Evolutionary conservation across 2,888 invertebrate genomes (phyloP).

Genomic region (Nomada ferruginata): DNA sequence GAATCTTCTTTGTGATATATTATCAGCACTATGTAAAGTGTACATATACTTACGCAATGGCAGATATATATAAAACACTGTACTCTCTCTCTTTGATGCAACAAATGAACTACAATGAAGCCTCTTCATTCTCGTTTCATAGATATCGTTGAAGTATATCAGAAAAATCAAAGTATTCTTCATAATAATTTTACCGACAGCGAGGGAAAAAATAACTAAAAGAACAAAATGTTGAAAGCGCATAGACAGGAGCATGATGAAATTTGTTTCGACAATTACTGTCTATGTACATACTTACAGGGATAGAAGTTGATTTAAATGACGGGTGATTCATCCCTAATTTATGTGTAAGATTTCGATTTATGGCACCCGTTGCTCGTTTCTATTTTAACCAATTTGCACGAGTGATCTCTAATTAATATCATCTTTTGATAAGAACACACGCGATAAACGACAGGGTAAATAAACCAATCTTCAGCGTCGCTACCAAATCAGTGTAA

Average conservation of each 20-base stretch:
- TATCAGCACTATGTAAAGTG: no score
- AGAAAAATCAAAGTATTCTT: no score
- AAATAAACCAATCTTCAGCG: not conserved
- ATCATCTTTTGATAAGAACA: conserved; percentile 11
- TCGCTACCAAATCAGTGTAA: not conserved
- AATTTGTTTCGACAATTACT: no score
- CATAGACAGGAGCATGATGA: no score
- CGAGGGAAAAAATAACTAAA: no score
- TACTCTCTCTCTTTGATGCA: not conserved
- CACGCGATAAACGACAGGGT: not conserved
- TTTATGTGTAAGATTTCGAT: not conserved
- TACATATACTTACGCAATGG: no score
- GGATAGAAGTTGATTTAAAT: not conserved
- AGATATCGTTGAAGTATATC: not conserved
- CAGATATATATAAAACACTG: no score
- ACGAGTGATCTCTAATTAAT: not conserved
- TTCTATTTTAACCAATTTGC: not conserved
- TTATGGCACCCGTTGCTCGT: not conserved
- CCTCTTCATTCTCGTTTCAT: not conserved
- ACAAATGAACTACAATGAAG: not conserved
- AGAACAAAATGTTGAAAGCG: no score
- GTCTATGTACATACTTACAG: no score
- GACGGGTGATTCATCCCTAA: not conserved
- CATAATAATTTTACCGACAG: no score
- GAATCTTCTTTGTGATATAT: conserved; percentile 9